A percentile compares a stretch with the other conserved stretches of the same genome.
These are phyloP conservation scores for Bembecia ichneumoniformis DNA, from an alignment of 2,888 invertebrate species.

Conservation along the genomic window DNA sequence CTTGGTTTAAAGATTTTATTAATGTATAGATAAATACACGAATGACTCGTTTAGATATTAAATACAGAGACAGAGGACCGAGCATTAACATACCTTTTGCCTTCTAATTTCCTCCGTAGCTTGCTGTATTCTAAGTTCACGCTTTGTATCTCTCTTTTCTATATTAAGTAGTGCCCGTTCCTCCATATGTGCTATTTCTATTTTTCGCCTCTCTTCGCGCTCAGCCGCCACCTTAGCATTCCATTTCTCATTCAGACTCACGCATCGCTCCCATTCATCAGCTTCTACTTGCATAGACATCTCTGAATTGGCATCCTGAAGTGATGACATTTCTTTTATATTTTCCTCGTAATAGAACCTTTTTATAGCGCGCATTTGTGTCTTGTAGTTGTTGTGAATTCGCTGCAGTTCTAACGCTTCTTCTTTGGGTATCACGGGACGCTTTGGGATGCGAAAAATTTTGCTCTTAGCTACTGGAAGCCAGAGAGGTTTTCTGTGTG, in stretches of 20 bases:
- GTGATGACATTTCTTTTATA: slow-evolving; percentile 57
- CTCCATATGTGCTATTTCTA: slow-evolving; percentile 58
- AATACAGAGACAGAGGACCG: background rate
- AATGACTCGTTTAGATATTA: no score
- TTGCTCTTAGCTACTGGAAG: slow-evolving; percentile 85
- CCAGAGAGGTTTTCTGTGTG: slow-evolving; percentile 83
- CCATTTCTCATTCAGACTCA: slow-evolving; percentile 78
- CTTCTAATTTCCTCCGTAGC: slow-evolving; percentile 64
- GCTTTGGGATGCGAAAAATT: slow-evolving; percentile 78
- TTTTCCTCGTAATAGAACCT: slow-evolving; percentile 69
- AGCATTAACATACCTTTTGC: slow-evolving; percentile 37
- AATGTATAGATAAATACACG: no score
- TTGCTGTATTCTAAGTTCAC: slow-evolving; percentile 37
- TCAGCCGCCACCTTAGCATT: slow-evolving; percentile 74
- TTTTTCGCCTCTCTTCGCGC: slow-evolving; percentile 71
- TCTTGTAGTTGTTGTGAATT: slow-evolving; percentile 79
- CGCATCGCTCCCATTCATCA: slow-evolving; percentile 75
- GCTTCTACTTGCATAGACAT: slow-evolving; percentile 71
- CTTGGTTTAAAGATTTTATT: no score
- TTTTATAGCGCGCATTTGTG: slow-evolving; percentile 71
- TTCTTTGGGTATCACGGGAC: slow-evolving; percentile 71
- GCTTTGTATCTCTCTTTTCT: slow-evolving; percentile 42
- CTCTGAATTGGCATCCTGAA: slow-evolving; percentile 68
- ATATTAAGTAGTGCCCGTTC: slow-evolving; percentile 56
- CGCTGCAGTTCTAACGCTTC: slow-evolving; percentile 77